Evolutionary conservation across 2,797 vertebrate species (phyloP), one percentile per base, ranked within the genome.

Genomic region (Antrozous pallidus): DNA sequence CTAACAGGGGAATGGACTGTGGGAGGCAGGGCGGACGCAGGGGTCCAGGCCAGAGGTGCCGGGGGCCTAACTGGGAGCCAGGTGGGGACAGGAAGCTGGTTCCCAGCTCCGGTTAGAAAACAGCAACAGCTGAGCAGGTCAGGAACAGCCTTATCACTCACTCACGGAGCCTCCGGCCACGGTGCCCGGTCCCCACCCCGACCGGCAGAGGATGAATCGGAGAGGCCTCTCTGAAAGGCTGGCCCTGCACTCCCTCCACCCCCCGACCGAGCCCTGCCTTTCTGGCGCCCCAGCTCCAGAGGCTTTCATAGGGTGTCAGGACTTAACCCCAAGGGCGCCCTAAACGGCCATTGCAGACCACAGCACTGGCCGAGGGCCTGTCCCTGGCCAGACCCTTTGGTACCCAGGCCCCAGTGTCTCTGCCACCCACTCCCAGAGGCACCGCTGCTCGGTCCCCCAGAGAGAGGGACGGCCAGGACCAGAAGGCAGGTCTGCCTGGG

Each of bases 251-350:
- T 7, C 45, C 45, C 73, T 20, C 31, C 1, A 36, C 24, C 11
- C 40, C 28, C 1, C 0, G 24, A n/a, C 6, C 3, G n/a, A 56
- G 28, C 31, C 67, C n/a, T 31, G 22, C 38, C 78, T 40, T 51
- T 83, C 40, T 67, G 17, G 71, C 0, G 8, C 26, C 61, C 58
- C 45, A 80, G n/a, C 47, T 61, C 42, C 17, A 38, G 65, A 54
- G 18, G 14, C 73, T 38, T 31, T 33, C 5, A 5, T 5, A 8
- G 0, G 6, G 8, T 26, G 3, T 38, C 1, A 4, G 58, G 20
- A 22, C 8, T 47, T 47, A 13, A 12, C 17, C 69, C 0, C 6
- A 58, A 45, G 28, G 71, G 40, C 0, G 4, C 40, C 80, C 56
- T 45, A 0, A 26, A 13, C 2, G 9, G 51, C 58, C 42, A 16